These are phyloP conservation scores for Pachypanchax playfairii DNA, from an alignment of 2,113 vertebrate species.

Conservation along the genomic window DNA sequence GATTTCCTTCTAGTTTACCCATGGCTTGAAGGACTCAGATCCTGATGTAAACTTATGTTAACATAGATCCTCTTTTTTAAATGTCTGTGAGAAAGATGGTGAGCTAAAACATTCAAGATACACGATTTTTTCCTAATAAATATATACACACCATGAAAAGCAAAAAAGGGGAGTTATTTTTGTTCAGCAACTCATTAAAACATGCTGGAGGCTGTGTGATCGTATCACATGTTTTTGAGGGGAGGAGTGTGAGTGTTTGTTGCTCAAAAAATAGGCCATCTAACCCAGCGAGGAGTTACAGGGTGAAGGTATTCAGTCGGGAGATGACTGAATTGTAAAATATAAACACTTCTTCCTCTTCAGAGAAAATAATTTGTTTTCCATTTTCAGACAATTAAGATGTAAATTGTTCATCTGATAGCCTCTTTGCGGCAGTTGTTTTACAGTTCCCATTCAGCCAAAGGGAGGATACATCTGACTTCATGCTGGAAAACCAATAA, in stretches of 20 bases:
- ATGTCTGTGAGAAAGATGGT: slow-evolving; percentile 17
- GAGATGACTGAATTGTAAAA: slow-evolving; percentile 29
- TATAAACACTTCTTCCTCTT: slow-evolving; percentile 22
- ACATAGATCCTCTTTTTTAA: slow-evolving; percentile 1
- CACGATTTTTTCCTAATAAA: slow-evolving; percentile 55
- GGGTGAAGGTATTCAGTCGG: slow-evolving; percentile 39
- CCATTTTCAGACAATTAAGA: slow-evolving; percentile 51
- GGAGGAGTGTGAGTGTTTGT: slow-evolving; percentile 39
- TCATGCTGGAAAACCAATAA: no score
- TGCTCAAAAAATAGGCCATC: slow-evolving; percentile 67
- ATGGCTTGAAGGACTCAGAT: slow-evolving; percentile 3
- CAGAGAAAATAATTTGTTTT: slow-evolving; percentile 30
- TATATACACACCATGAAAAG: slow-evolving; percentile 46
- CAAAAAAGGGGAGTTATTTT: slow-evolving; percentile 58
- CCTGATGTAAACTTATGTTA: slow-evolving; percentile 16
- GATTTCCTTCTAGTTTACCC: slow-evolving; percentile 34
- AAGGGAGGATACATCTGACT: no score
- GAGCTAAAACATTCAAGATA: slow-evolving; percentile 21
- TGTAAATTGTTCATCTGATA: slow-evolving; percentile 41
- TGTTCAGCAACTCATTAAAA: slow-evolving; percentile 72
- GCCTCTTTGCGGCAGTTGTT: slow-evolving; percentile 30
- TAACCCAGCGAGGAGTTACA: slow-evolving; percentile 28
- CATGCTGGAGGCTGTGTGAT: slow-evolving; percentile 61
- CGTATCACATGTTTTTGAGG: slow-evolving; percentile 59
- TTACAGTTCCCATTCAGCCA: slow-evolving; percentile 20